A percentile compares a stretch with the other conserved stretches of the same genome.
Conservation (phyloP, 2,113 vertebrate species). For the Mormyrus lacerda region DNA sequence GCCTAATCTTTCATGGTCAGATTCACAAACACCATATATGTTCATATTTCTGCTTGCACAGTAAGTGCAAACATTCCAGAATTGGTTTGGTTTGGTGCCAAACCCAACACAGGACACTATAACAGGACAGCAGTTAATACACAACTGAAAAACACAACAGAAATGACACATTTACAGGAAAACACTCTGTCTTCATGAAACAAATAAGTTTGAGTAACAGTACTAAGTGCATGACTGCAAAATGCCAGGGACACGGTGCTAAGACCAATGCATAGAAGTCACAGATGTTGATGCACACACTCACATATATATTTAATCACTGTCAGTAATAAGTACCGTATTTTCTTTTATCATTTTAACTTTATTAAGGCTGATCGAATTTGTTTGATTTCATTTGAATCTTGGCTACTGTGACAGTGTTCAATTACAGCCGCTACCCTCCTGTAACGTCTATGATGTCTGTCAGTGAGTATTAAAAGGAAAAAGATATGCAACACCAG, state of each 20-base stretch:
- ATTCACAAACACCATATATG: neutral
- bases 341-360: neutral
- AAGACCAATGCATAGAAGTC: neutral
- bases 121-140: neutral
- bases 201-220: neutral
- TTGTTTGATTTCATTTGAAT: neutral
- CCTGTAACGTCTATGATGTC: neutral
- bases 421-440: neutral
- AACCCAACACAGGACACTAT: neutral
- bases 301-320: neutral
- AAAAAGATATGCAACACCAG: neutral
- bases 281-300: neutral
- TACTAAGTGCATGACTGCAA: neutral
- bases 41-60: neutral
- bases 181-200: neutral
- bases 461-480: neutral
- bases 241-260: neutral
- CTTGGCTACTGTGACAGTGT: neutral
- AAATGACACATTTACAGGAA: too few relatives aligned
- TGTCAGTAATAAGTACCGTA: neutral
- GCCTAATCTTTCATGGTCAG: neutral
- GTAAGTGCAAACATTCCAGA: neutral
- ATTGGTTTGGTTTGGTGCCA: neutral
- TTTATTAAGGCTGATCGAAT: neutral
- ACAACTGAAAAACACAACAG: too few relatives aligned